phyloP scores from a whole-genome alignment of 2,888 invertebrate species.

The Acronicta psi region DNA sequence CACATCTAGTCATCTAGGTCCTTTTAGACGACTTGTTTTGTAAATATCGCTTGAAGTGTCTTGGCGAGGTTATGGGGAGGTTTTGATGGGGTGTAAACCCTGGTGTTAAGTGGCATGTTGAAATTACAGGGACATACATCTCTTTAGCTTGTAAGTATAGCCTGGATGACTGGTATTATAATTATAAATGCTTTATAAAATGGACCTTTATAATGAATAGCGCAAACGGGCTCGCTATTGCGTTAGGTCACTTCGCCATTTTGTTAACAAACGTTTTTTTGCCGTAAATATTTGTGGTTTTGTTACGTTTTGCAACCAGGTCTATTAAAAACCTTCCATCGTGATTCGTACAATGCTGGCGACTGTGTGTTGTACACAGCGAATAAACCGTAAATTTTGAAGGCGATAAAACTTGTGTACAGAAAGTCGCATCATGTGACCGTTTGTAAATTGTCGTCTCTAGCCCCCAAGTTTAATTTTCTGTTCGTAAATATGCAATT shows the following conservation, averaged over 20 bases:
- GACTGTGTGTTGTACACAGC: background rate
- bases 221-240: too few species aligned
- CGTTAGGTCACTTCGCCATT: too few species aligned
- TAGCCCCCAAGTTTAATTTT: constrained; percentile 18
- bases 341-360: background rate
- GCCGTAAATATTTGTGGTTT: too few species aligned
- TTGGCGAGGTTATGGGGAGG: constrained; percentile 5
- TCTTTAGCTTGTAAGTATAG: background rate
- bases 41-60: constrained; percentile 55
- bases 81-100: constrained; percentile 1
- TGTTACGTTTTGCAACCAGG: too few species aligned
- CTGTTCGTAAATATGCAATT: constrained; percentile 20
- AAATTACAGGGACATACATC: too few species aligned
- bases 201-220: too few species aligned
- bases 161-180: too few species aligned
- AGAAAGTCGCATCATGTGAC: background rate
- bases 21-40: constrained; percentile 62
- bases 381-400: background rate
- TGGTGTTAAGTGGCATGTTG: background rate
- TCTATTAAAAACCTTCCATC: background rate
- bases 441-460: background rate
- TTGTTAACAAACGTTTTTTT: too few species aligned
- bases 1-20: constrained; percentile 31
- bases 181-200: too few species aligned
- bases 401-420: background rate